Conservation (phyloP, 2,797 vertebrate species). For the Ctenopoma multispine region DNA sequence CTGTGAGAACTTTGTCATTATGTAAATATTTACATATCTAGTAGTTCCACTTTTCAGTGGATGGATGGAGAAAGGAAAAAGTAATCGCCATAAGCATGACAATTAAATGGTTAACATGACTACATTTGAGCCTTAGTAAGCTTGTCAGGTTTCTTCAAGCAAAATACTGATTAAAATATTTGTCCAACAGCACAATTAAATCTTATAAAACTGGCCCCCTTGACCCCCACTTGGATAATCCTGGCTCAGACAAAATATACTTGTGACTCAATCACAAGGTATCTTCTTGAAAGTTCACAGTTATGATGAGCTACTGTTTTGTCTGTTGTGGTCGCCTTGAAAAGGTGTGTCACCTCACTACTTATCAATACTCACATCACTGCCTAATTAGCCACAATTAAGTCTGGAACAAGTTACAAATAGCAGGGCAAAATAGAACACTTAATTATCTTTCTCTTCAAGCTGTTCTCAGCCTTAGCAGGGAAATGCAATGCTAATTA, state of each 20-base stretch:
- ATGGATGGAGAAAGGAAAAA: too few relatives aligned
- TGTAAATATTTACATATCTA: too few relatives aligned
- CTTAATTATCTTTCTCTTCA: conserved; percentile 70
- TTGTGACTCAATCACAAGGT: neutral
- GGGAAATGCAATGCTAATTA: conserved; percentile 58
- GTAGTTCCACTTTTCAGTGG: too few relatives aligned
- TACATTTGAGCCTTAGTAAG: too few relatives aligned
- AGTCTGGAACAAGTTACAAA: conserved; percentile 60
- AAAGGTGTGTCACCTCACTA: conserved; percentile 57
- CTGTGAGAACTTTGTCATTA: too few relatives aligned
- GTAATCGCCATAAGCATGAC: too few relatives aligned
- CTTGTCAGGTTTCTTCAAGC: too few relatives aligned
- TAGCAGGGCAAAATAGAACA: conserved; percentile 58
- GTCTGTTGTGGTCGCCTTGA: conserved; percentile 14
- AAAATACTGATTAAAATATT: neutral
- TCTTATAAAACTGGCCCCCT: neutral
- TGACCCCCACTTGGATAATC: neutral
- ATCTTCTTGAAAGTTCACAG: neutral
- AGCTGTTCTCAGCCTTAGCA: conserved; percentile 53
- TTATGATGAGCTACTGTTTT: conserved; percentile 41
- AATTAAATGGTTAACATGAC: too few relatives aligned
- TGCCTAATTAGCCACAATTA: conserved; percentile 71
- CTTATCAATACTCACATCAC: conserved; percentile 59
- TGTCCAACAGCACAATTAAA: neutral
- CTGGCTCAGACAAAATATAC: neutral